Conservation (phyloP, 2,797 vertebrate genomes). For the Moxostoma hubbsi region DNA sequence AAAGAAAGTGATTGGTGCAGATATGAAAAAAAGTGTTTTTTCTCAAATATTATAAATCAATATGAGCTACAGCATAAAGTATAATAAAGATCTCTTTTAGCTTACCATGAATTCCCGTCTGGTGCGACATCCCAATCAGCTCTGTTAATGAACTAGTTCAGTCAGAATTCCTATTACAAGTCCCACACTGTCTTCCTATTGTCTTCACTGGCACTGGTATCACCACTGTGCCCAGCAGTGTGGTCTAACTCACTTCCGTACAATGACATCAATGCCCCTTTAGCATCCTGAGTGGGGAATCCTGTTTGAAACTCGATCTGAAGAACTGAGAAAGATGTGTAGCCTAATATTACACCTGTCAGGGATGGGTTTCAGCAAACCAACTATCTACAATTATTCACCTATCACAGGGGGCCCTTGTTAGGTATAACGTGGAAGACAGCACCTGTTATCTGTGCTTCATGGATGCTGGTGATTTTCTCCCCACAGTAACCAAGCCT, state of each 20-base stretch:
- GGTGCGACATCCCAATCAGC: constrained; percentile 75
- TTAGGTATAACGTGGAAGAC: constrained; percentile 53
- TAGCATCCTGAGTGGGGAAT: constrained; percentile 72
- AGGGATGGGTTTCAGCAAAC: constrained; percentile 76
- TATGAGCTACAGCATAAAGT: neutral
- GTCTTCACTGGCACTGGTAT: constrained; percentile 40
- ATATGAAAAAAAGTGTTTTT: neutral
- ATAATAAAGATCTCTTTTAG: neutral
- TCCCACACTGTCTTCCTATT: constrained; percentile 35
- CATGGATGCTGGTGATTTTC: constrained; percentile 26
- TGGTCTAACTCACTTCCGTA: constrained; percentile 55
- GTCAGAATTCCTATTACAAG: constrained; percentile 35
- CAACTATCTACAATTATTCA: constrained; percentile 74
- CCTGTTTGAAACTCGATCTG: constrained; percentile 80
- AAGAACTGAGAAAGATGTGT: constrained; percentile 79
- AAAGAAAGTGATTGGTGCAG: neutral
- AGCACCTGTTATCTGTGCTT: constrained; percentile 42
- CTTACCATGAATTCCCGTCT: constrained; percentile 82
- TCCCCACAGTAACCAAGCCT: neutral
- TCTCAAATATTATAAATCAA: neutral
- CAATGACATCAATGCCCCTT: constrained; percentile 74
- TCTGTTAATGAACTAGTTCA: constrained; percentile 29
- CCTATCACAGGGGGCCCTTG: constrained; percentile 71
- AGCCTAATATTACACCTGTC: constrained; percentile 74
- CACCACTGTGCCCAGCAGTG: constrained; percentile 26